Base-by-base conservation (phyloP, 2,113 vertebrate species). In the Microcebus griseorufus region DNA sequence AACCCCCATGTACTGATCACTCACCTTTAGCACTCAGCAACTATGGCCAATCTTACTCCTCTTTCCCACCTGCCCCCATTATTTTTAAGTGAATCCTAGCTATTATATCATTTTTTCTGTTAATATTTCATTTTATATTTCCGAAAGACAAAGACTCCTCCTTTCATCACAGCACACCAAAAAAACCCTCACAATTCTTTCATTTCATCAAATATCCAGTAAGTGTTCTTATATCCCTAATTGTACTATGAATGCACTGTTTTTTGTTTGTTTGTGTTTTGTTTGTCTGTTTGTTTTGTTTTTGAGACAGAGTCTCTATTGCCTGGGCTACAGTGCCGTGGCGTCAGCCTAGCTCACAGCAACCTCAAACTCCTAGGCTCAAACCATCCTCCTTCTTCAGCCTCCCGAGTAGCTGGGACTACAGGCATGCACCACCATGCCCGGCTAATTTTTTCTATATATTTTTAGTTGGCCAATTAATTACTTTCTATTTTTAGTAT, bases 81-180 rank as follows among this genome's bases (percentile, higher is more conserved):
- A 51, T 51, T 95, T 73, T 82, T 48, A 89, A 48, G n/a, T 82
- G 11, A 92, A 48, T 78, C 18, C 48, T 83, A 42, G 65, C 60
- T 2, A 9, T 45, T 34, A 9, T 65, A 51, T 58, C 64, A 73
- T 92, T 93, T 90, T 76, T 79, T 85, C 67, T 88, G 3, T 83
- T 86, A 83, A 58, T 51, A 70, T 55, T 95, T 60, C 10, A 37
- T 76, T 88, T 88, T 95, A 32, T 20, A 67, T 95, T 96, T 96
- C 37, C 76, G 55, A 55, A 82, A 93, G 27, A 72, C 27, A 81
- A 64, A 42, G 8, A 42, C 75, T 89, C 23, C 4, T 53, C 27
- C 60, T 64, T 95, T 60, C 12, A 37, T 79, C 51, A 72, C 23
- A 87, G 37, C 17, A 72, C 25, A 67, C 22, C 62, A 79, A 17